These are phyloP conservation scores for Leucoraja ocellata DNA, from an alignment of 2,797 vertebrate genomes.

Conservation along the genomic window DNA sequence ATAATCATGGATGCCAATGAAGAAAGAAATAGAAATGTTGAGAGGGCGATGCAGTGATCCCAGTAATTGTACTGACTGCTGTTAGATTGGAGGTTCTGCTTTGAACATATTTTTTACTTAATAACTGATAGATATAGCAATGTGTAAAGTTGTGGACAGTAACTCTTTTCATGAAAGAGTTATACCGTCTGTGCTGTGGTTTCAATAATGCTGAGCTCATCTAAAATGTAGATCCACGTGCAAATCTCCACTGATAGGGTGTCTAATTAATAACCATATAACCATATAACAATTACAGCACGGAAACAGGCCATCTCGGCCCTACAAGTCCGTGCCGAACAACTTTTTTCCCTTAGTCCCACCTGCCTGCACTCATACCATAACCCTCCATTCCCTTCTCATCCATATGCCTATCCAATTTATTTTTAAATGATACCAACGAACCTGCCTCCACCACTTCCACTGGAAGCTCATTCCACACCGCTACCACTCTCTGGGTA, in stretches of 20 bases:
- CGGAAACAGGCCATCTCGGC: too few relatives aligned
- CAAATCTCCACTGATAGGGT: background rate
- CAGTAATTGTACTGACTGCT: background rate
- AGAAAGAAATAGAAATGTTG: background rate
- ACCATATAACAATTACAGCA: too few relatives aligned
- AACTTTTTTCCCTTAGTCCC: too few relatives aligned
- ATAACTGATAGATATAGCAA: background rate
- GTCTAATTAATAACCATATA: background rate
- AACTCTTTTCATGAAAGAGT: background rate
- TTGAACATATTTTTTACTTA: background rate
- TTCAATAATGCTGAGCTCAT: background rate
- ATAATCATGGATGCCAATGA: constrained; percentile 8
- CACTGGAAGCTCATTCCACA: too few relatives aligned
- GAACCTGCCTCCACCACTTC: too few relatives aligned
- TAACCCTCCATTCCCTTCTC: too few relatives aligned
- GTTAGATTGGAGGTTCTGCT: background rate
- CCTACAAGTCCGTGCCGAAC: too few relatives aligned
- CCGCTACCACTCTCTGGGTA: too few relatives aligned
- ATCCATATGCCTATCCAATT: too few relatives aligned
- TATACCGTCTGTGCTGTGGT: background rate
- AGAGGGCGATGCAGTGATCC: background rate
- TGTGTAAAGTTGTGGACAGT: background rate
- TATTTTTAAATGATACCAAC: too few relatives aligned
- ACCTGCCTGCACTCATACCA: too few relatives aligned
- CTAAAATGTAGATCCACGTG: background rate